Evolutionary conservation across 2,888 invertebrate species (phyloP), one percentile per base, ranked within the genome.

Genomic region (Volucella zonaria): DNA sequence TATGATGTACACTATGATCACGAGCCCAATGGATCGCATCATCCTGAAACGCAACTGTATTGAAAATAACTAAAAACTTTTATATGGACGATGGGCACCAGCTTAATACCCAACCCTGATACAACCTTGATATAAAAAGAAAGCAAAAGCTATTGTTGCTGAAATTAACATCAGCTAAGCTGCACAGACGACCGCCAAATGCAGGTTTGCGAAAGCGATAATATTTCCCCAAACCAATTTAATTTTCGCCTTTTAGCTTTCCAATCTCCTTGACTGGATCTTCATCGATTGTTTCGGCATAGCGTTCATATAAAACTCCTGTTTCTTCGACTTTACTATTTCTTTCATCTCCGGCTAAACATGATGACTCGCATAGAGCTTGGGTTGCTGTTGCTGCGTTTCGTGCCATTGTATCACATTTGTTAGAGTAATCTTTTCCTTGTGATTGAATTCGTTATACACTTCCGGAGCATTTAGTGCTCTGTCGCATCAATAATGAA

Each of bases 41-140:
- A 90, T 96, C 95, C 95, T 96, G 98, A 92, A 98, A 97, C 61
- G 99, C 98, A 58, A 98, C 90, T 0, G 97, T 97, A 92, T 99
- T 97, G 92, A 96, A 95, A 59, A 96, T 88, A 47, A 95, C 94
- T 78, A 99, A 93, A 47, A 99, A 97, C 88, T 87, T 96, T 93
- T 6, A 98, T 98, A 99, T 0, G 98, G 95, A 89, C 96, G 95
- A 93, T 99, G 99, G 2, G 97, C 98, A 38, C 99, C 99, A 18
- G 98, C 99, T 14, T 99, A 87, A 99, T 97, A 15, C 99, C 99
- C 82, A 99, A 92, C 6, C 97, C 98, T 9, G 96, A 95, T 86
- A 94, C 91, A 75, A 96, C 93, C n/a, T n/a, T n/a, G n/a, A 92
- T 97, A 97, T 77, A 97, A 91, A 1, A 95, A 68, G 76, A 95